Evolutionary conservation across 2,888 invertebrate genomes (phyloP).

Genomic region (Heliconius ethilla): DNA sequence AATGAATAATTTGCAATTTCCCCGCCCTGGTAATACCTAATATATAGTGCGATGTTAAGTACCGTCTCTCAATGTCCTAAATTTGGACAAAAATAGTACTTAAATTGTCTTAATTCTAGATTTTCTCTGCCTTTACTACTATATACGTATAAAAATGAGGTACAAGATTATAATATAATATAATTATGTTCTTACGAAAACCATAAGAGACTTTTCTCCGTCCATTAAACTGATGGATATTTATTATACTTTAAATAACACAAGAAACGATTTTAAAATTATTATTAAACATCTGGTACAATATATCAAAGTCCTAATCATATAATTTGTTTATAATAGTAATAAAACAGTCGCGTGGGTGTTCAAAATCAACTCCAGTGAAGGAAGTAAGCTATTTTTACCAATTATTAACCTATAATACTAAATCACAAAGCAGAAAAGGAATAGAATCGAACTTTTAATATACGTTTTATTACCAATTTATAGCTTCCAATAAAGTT

Average conservation of each 20-base stretch:
- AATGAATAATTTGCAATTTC: too few relatives aligned
- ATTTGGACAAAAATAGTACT: too few relatives aligned
- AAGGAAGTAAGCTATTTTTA: constrained; percentile 24
- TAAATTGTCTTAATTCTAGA: too few relatives aligned
- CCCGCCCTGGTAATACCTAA: too few relatives aligned
- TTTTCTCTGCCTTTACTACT: too few relatives aligned
- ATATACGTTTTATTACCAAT: constrained; percentile 21
- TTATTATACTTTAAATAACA: constrained; percentile 11
- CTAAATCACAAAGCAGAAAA: constrained; percentile 15
- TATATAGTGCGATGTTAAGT: too few relatives aligned
- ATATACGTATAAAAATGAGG: too few relatives aligned
- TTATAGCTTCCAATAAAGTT: constrained; percentile 25
- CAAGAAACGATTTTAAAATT: background rate
- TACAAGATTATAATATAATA: too few relatives aligned
- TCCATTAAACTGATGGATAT: background rate
- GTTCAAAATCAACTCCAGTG: background rate
- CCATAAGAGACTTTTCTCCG: background rate
- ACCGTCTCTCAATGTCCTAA: too few relatives aligned
- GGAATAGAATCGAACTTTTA: constrained; percentile 9
- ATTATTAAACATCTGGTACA: background rate
- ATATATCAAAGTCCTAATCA: constrained; percentile 16
- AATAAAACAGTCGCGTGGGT: constrained; percentile 23
- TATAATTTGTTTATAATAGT: constrained; percentile 12
- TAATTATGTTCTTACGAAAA: too few relatives aligned
- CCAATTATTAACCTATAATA: constrained; percentile 26